These are phyloP conservation scores for Berghia stephanieae DNA, from an alignment of 1,140 invertebrate genomes.

Conservation along the genomic window DNA sequence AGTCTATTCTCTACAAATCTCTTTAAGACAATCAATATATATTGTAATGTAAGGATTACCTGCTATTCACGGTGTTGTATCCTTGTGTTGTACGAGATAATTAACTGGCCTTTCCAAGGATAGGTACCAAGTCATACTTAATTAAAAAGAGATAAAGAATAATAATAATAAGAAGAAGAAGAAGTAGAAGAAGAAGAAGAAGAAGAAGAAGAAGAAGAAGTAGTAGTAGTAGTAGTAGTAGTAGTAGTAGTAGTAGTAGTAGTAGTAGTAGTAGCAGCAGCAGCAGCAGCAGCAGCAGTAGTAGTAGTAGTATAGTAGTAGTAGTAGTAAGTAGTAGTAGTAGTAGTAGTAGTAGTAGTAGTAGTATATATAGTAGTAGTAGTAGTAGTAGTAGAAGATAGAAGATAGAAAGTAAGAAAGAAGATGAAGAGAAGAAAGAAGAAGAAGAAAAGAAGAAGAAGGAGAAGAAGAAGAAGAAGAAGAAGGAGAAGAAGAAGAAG, in stretches of 20 bases:
- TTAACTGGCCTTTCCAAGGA: too few relatives aligned
- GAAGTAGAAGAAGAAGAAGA: not conserved
- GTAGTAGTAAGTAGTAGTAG: not conserved
- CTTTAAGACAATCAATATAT: too few relatives aligned
- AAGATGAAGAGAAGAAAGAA: not conserved
- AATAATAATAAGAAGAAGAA: too few relatives aligned
- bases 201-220: not conserved
- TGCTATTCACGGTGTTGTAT: too few relatives aligned
- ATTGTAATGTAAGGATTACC: too few relatives aligned
- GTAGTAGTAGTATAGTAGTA: not conserved
- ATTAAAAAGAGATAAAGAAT: too few relatives aligned
- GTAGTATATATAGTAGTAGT: not conserved
- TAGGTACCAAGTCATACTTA: too few relatives aligned
- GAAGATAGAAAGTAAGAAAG: not conserved
- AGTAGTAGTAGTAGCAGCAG: not conserved
- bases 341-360: not conserved
- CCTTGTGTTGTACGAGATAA: too few relatives aligned
- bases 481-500: not conserved
- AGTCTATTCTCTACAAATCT: too few relatives aligned
- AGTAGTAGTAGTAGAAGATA: not conserved
- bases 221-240: constrained; percentile 19
- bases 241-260: constrained; percentile 3
- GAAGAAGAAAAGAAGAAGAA: not conserved
- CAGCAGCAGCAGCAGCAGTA: not conserved
- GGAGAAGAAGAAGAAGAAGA: not conserved